phyloP scores from a whole-genome alignment of 2,113 vertebrate genomes.

The Choloepus hoffmanni region DNA sequence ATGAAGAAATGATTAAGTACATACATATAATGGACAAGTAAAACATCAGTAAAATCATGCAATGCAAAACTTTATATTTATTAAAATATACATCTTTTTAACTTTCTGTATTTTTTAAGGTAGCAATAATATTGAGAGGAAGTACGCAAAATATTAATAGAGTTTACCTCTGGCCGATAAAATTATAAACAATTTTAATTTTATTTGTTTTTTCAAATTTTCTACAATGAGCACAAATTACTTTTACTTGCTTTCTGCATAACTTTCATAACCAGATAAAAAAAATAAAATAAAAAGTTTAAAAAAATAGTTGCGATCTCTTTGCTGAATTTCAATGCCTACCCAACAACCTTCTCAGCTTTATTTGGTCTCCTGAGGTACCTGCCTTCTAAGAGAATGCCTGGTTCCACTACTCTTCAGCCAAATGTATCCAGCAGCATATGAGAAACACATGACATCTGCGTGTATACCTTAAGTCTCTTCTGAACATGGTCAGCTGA shows the following conservation, averaged over 20 bases:
- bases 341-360: neutral
- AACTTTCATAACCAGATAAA: constrained; percentile 24
- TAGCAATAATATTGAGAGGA: neutral
- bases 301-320: neutral
- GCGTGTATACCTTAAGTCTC: no score
- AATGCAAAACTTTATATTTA: neutral
- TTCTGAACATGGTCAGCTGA: neutral
- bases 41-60: neutral
- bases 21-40: neutral
- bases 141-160: neutral
- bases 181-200: neutral
- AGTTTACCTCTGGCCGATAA: no score
- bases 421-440: no score
- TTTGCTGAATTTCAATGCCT: neutral
- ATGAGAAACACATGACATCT: no score
- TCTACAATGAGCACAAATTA: neutral
- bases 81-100: neutral
- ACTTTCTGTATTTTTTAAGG: neutral
- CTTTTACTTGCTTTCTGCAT: neutral
- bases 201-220: neutral
- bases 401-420: neutral
- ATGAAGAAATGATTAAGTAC: neutral
- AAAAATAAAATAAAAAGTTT: neutral
- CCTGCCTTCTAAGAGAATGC: neutral
- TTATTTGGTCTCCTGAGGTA: neutral